Evolutionary conservation across 1,140 invertebrate genomes (phyloP), one percentile per base, ranked within the genome.

Genomic region (Ephestia elutella): DNA sequence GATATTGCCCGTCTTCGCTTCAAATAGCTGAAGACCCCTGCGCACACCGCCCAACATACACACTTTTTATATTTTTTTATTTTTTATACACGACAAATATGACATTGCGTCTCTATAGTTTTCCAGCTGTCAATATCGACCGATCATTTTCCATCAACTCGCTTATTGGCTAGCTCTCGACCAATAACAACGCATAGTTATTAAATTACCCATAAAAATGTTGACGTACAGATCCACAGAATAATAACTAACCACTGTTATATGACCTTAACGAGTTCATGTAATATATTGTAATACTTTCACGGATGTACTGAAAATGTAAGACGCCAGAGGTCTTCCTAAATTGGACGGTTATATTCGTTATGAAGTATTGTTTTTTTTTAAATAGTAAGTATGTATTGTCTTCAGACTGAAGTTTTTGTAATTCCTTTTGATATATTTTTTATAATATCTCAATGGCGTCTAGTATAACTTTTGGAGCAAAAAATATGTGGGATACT

Each of bases 171-270:
- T 38, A 49, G 51, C 51, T 15, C 32, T n/a, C 30, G 55, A 60
- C 71, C 71, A 74, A 74, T 74, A 56, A 60, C 48, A 57, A 55
- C 25, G 50, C 44, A 57, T 59, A 60, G 54, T 65, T 67, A 66
- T 68, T 65, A 71, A 71, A 68, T 68, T 66, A 60, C 60, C 58
- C 49, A 66, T 58, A 68, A 58, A 48, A 68, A 49, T 50, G 51
- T 54, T 15, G 30, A 51, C 38, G 38, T 44, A 44, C 38, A 44
- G 13, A 13, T 54, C 35, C 54, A 32, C 35, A 18, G n/a, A 59
- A 48, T 54, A 49, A 18, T 19, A 21, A 21, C 20, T 11, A 21
- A 49, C 56, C 44, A 57, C 10, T 57, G 7, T 15, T 5, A 30
- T 10, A 49, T 49, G 56, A 50, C 48, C 56, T 48, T 50, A 44